phyloP scores from a whole-genome alignment of 2,888 invertebrate genomes.

The Drosophila incognita region DNA sequence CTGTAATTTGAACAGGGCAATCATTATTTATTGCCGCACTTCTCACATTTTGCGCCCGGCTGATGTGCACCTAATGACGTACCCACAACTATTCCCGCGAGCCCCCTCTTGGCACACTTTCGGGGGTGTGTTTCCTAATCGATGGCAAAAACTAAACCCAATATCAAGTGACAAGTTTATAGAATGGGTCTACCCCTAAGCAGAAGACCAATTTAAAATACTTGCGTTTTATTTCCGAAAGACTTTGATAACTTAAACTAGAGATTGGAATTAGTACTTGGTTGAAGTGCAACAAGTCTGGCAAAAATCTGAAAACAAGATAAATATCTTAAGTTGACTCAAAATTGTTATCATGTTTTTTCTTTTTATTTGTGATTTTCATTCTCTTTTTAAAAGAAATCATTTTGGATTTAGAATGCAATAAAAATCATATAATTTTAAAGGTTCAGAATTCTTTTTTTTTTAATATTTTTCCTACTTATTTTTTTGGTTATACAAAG shows the following conservation, averaged over 20 bases:
- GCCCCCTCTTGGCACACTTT: neutral
- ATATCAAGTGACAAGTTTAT: slow-evolving; percentile 58
- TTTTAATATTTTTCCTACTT: neutral
- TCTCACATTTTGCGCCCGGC: slow-evolving; percentile 38
- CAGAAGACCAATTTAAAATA: neutral
- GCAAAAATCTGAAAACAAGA: neutral
- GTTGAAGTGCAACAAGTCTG: neutral
- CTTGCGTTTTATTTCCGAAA: neutral
- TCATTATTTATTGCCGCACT: slow-evolving; percentile 66
- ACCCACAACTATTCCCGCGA: neutral
- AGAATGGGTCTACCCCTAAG: slow-evolving; percentile 11
- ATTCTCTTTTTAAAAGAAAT: too few species aligned
- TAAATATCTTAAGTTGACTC: neutral
- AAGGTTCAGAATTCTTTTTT: neutral
- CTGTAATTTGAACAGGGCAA: slow-evolving; percentile 71
- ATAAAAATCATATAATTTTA: too few species aligned
- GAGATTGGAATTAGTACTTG: neutral
- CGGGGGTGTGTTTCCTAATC: slow-evolving; percentile 51
- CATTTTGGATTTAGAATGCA: too few species aligned
- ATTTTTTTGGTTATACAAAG: slow-evolving; percentile 29
- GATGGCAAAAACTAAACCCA: slow-evolving; percentile 46
- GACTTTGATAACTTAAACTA: neutral
- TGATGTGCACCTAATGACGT: slow-evolving; percentile 42
- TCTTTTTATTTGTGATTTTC: neutral
- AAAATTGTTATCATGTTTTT: neutral